A percentile compares a stretch with the other conserved stretches of the same genome.
Conservation (phyloP, 2,888 invertebrate genomes). For the Ectobius pallidus region DNA sequence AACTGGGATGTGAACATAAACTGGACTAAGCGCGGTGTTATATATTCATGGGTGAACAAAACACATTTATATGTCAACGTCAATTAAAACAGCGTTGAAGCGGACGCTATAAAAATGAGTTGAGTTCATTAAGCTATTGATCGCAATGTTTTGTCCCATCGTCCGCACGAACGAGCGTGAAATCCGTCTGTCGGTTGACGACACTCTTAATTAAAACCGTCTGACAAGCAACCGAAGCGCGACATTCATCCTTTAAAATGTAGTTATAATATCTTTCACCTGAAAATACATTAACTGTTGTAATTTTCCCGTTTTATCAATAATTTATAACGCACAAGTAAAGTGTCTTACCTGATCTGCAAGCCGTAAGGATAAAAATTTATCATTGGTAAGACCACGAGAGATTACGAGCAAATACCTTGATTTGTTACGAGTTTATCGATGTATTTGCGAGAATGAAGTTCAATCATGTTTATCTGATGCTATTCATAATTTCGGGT, state of each 20-base stretch:
- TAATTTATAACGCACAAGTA: too few relatives aligned
- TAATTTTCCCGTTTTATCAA: too few relatives aligned
- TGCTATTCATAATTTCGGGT: too few relatives aligned
- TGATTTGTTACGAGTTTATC: too few relatives aligned
- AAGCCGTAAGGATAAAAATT: too few relatives aligned
- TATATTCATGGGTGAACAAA: constrained; percentile 21
- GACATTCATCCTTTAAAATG: not conserved
- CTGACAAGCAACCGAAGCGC: not conserved
- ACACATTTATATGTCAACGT: constrained; percentile 20
- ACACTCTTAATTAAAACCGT: constrained; percentile 5
- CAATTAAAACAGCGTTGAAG: constrained; percentile 10
- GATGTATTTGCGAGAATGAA: too few relatives aligned
- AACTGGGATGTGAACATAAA: not conserved
- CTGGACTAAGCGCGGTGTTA: not conserved
- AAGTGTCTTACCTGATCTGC: too few relatives aligned
- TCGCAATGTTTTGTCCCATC: constrained; percentile 20
- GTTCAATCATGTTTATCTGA: too few relatives aligned
- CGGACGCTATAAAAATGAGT: constrained; percentile 8
- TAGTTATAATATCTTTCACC: too few relatives aligned
- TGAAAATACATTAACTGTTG: too few relatives aligned
- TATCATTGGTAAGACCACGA: too few relatives aligned
- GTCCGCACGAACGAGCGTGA: not conserved
- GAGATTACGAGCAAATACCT: too few relatives aligned
- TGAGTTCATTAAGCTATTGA: constrained; percentile 19
- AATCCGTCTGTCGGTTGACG: constrained; percentile 13